These are phyloP conservation scores for Heliocidaris erythrogramma DNA, from an alignment of 35 echinoderm and acorn worm species.

Conservation along the genomic window DNA sequence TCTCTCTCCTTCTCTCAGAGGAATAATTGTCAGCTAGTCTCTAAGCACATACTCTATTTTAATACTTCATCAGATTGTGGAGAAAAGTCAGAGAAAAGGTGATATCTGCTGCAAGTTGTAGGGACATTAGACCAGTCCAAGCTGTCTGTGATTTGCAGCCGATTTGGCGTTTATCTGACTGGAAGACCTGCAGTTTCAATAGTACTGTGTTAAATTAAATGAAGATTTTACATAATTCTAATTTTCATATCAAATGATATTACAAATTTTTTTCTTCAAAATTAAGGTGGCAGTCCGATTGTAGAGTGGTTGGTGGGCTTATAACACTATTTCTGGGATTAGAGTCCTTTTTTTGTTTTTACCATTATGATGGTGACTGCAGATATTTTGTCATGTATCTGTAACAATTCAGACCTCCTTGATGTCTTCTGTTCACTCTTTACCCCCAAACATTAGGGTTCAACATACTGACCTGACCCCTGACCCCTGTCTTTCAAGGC, in stretches of 20 bases:
- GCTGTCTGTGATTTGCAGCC: background rate
- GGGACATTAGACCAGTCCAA: background rate
- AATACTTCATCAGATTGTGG: background rate
- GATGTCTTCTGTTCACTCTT: background rate
- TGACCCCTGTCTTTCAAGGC: slow-evolving; percentile 4
- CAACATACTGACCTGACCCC: background rate
- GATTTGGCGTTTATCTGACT: background rate
- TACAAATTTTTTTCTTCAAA: no score
- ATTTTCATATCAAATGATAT: no score
- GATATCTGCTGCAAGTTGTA: background rate
- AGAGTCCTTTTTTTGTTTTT: no score
- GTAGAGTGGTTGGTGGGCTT: no score
- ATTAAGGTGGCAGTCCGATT: no score
- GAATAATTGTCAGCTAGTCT: background rate
- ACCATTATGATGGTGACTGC: no score
- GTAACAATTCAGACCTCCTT: background rate
- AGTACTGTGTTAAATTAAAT: no score
- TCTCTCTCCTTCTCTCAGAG: background rate
- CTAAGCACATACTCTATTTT: background rate
- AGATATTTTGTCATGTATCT: background rate
- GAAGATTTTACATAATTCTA: no score
- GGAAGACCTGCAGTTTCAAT: background rate
- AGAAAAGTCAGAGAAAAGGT: no score
- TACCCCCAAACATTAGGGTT: background rate
- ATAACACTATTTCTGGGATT: no score